These are phyloP conservation scores for Orthosia gothica DNA, from an alignment of 2,888 invertebrate species.

Conservation along the genomic window DNA sequence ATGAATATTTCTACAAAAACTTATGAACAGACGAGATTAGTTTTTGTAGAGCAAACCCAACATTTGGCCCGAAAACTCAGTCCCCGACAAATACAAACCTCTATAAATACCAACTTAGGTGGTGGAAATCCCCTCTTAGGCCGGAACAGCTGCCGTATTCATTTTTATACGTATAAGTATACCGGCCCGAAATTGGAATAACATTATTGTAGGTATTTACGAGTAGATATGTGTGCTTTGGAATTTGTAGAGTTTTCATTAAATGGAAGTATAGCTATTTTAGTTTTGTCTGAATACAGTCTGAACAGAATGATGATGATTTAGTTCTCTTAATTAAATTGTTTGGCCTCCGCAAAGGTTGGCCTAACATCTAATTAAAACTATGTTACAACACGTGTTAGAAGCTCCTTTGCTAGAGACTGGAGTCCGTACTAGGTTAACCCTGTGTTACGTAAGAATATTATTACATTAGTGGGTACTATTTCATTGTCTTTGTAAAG, in stretches of 20 bases:
- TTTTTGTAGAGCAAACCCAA: constrained; percentile 43
- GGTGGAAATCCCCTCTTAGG: constrained; percentile 65
- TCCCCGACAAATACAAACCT: constrained; percentile 50
- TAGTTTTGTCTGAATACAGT: no score
- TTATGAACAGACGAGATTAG: constrained; percentile 34
- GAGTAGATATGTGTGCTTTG: background rate
- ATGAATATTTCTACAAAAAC: constrained; percentile 29
- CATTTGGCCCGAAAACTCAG: constrained; percentile 41
- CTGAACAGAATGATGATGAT: no score
- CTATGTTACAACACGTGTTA: no score
- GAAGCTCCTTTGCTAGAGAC: no score
- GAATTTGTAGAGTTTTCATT: no score
- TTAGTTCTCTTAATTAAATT: background rate
- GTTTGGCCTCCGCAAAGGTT: no score
- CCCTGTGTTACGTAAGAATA: no score
- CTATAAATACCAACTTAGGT: constrained; percentile 61
- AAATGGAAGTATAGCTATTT: background rate
- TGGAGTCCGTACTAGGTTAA: no score
- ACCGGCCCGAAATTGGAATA: constrained; percentile 43
- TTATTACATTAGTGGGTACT: background rate
- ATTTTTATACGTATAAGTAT: constrained; percentile 52
- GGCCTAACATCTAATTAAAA: no score
- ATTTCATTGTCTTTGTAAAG: background rate
- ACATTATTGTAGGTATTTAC: constrained; percentile 9
- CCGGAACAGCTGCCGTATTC: constrained; percentile 54